These are phyloP conservation scores for Barbus barbus DNA, from an alignment of 2,113 vertebrate species.

Conservation along the genomic window DNA sequence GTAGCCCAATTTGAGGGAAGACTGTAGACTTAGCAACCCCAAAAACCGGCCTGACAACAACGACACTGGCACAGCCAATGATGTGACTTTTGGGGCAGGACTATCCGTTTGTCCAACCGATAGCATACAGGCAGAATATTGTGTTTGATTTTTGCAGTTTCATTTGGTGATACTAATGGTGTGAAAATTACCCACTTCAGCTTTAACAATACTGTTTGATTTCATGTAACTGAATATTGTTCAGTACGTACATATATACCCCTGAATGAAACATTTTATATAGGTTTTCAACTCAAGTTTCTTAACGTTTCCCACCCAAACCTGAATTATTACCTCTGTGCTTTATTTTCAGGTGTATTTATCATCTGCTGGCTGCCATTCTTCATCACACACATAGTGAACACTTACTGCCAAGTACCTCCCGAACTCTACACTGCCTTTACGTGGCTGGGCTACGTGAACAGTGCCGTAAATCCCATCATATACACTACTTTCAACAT, in stretches of 20 bases:
- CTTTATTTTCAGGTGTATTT: conserved; percentile 86
- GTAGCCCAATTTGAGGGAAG: too few species aligned
- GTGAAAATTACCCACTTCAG: neutral
- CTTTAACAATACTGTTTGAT: neutral
- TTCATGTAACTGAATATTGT: neutral
- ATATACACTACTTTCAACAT: conserved; percentile 99
- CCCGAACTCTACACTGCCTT: conserved; percentile 93
- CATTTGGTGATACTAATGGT: neutral
- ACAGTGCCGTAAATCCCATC: conserved; percentile 97
- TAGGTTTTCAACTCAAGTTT: neutral
- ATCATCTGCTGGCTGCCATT: conserved; percentile 99
- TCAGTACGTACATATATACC: neutral
- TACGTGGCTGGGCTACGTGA: conserved; percentile 98
- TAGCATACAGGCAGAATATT: neutral
- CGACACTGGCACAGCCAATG: neutral
- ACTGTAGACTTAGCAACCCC: too few species aligned
- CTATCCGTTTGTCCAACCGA: neutral
- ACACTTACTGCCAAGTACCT: conserved; percentile 93
- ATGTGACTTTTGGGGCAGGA: neutral
- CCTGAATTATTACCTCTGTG: neutral
- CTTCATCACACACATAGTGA: conserved; percentile 98
- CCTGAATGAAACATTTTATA: neutral
- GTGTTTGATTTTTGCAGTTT: neutral
- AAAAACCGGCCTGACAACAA: neutral
- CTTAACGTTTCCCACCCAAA: neutral